These are phyloP conservation scores for Geopemphigus sp. DNA, from an alignment of 1,140 invertebrate species.

Conservation along the genomic window DNA sequence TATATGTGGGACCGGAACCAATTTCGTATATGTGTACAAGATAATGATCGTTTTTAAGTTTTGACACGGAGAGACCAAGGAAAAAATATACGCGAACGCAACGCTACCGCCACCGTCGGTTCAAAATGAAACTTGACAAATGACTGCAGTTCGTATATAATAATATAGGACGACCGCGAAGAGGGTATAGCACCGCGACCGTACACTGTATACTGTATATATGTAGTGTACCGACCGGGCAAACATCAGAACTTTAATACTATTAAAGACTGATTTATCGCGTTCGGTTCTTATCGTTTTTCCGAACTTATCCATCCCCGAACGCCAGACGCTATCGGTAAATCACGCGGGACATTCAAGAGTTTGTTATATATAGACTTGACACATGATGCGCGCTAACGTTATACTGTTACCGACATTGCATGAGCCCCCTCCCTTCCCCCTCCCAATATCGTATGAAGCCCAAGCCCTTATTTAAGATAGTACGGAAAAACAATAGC, in stretches of 20 bases:
- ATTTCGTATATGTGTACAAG: conserved; percentile 20
- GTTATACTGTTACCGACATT: neutral
- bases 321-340: neutral
- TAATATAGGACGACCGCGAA: neutral
- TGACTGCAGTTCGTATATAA: conserved; percentile 7
- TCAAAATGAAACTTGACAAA: conserved; percentile 36
- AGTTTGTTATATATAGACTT: neutral
- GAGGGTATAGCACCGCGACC: neutral
- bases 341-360: neutral
- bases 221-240: neutral
- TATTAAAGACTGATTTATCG: conserved; percentile 48
- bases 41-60: conserved; percentile 45
- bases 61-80: neutral
- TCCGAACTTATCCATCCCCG: neutral
- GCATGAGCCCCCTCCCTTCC: too few species aligned
- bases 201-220: neutral
- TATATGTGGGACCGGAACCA: conserved; percentile 42
- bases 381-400: neutral
- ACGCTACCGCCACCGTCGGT: neutral
- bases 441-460: too few species aligned
- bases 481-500: too few species aligned
- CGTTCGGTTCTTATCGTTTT: conserved; percentile 39
- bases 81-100: neutral
- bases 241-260: conserved; percentile 47
- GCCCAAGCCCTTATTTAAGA: too few species aligned